Evolutionary conservation across 2,888 invertebrate species (phyloP), one percentile per base, ranked within the genome.

Genomic region (Patella ulyssiponensis): DNA sequence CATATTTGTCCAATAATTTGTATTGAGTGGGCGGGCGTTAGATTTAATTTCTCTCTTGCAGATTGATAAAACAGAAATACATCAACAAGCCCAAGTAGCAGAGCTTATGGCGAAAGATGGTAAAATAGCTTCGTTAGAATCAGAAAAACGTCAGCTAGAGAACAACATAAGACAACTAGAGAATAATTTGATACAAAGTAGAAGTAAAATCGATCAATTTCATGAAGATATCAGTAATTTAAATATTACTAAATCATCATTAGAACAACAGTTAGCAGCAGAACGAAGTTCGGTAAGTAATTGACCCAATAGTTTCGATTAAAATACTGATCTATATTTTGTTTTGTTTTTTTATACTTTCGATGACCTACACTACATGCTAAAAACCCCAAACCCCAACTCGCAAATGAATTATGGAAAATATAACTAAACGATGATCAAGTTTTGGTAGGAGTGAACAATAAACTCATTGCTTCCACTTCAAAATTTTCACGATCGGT

Each of bases 41-140:
- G 64, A 17, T n/a, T 76, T n/a, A 69, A 14, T 14, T 72, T 56
- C 44, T 12, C 20, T 58, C 2, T n/a, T 75, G n/a, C 78, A 88
- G 88, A 79, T 87, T 71, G 87, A 88, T 71, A 82, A 80, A 27
- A 79, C 83, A 9, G 87, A 88, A 76, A 78, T 80, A 9, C 76
- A 75, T 11, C 81, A 83, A n/a, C 79, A 80, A 53, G 78, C 82
- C 4, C 79, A 83, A 2, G 82, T 84, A 53, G 80, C 82, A 52
- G 80, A 83, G 33, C 76, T 84, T 11, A 84, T 84, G 23, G 79
- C 86, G 77, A 87, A 86, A 75, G 87, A 87, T 20, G 81, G 78
- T n/a, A 58, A 78, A 9, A 83, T 89, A 27, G 82, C 78, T 51
- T 77, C 79, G 51, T 74, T 86, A 27, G 86, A 89, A 76, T 78